Evolutionary conservation across 2,113 vertebrate species (phyloP).

Genomic region (Ellobius talpinus): DNA sequence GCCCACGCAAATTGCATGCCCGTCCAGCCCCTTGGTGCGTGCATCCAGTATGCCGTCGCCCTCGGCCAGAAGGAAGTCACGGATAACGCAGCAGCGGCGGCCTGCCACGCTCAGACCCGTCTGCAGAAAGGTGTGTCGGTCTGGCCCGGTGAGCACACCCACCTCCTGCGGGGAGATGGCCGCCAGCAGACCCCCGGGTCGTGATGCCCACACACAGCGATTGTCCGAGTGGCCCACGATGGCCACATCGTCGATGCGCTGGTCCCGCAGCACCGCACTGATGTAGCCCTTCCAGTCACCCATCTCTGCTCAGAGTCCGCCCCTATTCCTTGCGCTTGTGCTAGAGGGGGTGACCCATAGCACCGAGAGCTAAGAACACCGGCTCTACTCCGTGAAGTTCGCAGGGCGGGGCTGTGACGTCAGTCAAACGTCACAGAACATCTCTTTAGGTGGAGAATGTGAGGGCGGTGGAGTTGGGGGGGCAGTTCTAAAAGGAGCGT

Average conservation of each 20-base stretch:
- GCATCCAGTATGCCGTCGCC: conserved; percentile 76
- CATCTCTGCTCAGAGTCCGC: conserved; percentile 45
- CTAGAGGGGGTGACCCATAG: accelerated
- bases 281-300: conserved; percentile 82
- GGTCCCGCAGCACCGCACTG: conserved; percentile 81
- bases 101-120: conserved; percentile 73
- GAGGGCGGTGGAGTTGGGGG: not conserved
- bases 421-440: not conserved
- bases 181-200: conserved; percentile 80
- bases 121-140: conserved; percentile 74
- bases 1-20: conserved; percentile 79
- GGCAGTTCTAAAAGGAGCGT: not conserved
- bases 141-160: conserved; percentile 77
- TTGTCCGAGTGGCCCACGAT: conserved; percentile 78
- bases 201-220: conserved; percentile 70
- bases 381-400: not conserved
- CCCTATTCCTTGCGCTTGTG: not conserved
- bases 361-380: not conserved
- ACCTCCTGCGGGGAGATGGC: conserved; percentile 82
- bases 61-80: conserved; percentile 79
- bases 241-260: conserved; percentile 81
- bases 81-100: conserved; percentile 81
- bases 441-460: not conserved
- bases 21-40: conserved; percentile 80
- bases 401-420: not conserved